Evolutionary conservation across 2,113 vertebrate species (phyloP).

Genomic region (Daubentonia madagascariensis): DNA sequence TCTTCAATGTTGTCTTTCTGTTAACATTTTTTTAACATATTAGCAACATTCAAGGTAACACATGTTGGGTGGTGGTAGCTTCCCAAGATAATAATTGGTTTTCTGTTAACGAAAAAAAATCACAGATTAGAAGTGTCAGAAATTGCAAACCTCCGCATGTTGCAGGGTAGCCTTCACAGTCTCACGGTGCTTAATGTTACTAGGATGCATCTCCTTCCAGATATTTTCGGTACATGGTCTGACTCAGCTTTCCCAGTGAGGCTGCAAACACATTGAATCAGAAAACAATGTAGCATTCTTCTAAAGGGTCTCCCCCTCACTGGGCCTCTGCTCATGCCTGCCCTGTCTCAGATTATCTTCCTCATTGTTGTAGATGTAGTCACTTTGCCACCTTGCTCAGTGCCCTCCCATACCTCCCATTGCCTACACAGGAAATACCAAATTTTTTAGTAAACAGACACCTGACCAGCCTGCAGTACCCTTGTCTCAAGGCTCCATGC

Average conservation of each 20-base stretch:
- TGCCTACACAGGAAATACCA: not conserved
- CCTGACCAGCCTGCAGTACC: not conserved
- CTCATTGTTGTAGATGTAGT: accelerated
- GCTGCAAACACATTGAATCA: not conserved
- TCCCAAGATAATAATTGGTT: not conserved
- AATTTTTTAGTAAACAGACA: not conserved
- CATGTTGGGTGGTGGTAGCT: not conserved
- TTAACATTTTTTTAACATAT: not conserved
- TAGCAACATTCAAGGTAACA: not conserved
- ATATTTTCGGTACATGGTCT: not conserved
- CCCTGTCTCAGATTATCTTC: not conserved
- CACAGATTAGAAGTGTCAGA: not conserved
- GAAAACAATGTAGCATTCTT: not conserved
- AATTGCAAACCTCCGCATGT: not conserved
- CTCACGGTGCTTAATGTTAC: not conserved
- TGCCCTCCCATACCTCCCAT: not conserved
- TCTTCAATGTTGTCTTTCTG: not conserved
- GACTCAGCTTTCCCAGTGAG: not conserved
- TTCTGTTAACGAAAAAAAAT: not conserved
- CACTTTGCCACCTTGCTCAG: not conserved
- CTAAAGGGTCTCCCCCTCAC: not conserved
- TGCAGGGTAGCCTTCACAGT: not conserved
- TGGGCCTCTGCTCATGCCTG: not conserved
- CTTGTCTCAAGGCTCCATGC: not conserved
- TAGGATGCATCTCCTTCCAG: accelerated